Evolutionary conservation across 2,797 vertebrate genomes (phyloP).

Genomic region (Petrocephalus sullivani): DNA sequence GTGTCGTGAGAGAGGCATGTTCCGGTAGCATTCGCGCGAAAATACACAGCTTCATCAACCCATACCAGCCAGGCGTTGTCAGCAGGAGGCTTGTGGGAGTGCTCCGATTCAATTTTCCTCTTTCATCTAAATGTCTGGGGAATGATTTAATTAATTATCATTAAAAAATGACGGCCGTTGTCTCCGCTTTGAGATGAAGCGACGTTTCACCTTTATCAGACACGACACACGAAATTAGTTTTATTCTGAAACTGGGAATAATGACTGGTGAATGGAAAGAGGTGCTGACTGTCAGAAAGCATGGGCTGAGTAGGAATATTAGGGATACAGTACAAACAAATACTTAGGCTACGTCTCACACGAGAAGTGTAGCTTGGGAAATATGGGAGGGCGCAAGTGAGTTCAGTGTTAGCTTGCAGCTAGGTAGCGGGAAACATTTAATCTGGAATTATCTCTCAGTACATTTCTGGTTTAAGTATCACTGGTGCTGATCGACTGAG

Average conservation of each 20-base stretch:
- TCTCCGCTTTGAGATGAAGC: constrained; percentile 72
- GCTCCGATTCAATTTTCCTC: constrained; percentile 53
- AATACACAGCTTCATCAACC: background rate
- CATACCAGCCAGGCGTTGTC: background rate
- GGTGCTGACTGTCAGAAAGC: background rate
- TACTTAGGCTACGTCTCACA: background rate
- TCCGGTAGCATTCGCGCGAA: background rate
- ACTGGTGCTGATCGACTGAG: background rate
- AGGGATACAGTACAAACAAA: background rate
- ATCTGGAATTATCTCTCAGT: background rate
- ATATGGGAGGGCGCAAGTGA: background rate
- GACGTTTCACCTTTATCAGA: constrained; percentile 72
- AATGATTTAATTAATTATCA: constrained; percentile 77
- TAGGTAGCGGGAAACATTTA: background rate
- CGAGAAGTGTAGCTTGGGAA: background rate
- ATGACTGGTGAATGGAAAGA: background rate
- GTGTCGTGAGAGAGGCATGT: background rate
- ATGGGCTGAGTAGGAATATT: background rate
- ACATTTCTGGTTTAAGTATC: background rate
- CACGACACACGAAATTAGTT: constrained; percentile 86
- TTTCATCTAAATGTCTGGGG: constrained; percentile 85
- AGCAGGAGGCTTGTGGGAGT: background rate
- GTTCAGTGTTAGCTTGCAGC: background rate
- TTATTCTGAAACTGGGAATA: constrained; percentile 28
- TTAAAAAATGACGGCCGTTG: constrained; percentile 90